Evolutionary conservation across 2,797 vertebrate genomes (phyloP).

Genomic region (Acropternis orthonyx): DNA sequence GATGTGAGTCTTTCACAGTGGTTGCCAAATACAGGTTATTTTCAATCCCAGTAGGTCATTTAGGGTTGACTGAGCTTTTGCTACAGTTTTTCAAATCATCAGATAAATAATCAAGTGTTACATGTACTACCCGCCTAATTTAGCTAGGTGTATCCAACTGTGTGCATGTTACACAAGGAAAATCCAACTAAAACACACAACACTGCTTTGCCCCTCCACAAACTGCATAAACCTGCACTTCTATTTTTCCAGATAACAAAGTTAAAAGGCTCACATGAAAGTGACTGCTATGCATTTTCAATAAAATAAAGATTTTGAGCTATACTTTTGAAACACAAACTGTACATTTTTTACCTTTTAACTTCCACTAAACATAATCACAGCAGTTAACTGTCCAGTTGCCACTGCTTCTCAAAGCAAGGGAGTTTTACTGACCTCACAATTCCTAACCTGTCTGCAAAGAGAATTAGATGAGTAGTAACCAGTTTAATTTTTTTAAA

Average conservation of each 20-base stretch:
- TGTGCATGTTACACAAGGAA: fast-evolving
- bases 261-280: not conserved
- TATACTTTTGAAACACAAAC: not conserved
- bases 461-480: not conserved
- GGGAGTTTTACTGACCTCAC: not conserved
- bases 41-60: not conserved
- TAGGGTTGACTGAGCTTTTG: not conserved
- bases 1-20: not conserved
- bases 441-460: not conserved
- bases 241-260: not conserved
- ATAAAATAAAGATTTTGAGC: not conserved
- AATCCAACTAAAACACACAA: not conserved
- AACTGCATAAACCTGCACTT: not conserved
- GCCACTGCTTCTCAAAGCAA: not conserved
- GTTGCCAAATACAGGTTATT: not conserved
- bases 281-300: not conserved
- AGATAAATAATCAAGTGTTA: not conserved
- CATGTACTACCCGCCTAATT: not conserved
- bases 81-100: not conserved
- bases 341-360: not conserved
- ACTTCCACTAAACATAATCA: not conserved
- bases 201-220: not conserved
- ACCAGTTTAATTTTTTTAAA: not conserved
- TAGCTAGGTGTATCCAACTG: not conserved
- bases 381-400: not conserved